Base-by-base conservation (phyloP, 53 echinoderm and acorn worm species). In the Apostichopus leukothele region DNA sequence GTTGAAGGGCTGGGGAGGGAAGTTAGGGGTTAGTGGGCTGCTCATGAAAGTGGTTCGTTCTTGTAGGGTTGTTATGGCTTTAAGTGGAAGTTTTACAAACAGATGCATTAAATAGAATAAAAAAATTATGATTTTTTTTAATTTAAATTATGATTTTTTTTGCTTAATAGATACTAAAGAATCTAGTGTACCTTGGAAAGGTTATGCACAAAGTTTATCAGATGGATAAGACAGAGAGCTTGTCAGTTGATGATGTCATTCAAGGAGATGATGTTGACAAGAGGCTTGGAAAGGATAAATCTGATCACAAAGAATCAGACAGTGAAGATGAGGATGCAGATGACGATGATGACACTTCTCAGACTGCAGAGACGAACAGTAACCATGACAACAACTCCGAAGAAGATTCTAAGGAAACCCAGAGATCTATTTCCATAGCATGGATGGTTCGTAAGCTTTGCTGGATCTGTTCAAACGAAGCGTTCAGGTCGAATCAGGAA, bases 151-250 rank as follows among this genome's bases (percentile, higher is more conserved):
- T n/a, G n/a, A n/a, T n/a, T n/a, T n/a, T n/a, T n/a, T 67, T 87
- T 59, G 61, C 39, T 67, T 22, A 14, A 23, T 39, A 97, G 95
- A 91, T 94, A 53, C 88, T 97, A 0, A 97, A 93, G 89, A 97
- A 97, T 75, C 86, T 97, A 20, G 91, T 97, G 5, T 97, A 94
- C 86, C 78, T 98, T 4, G 90, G 93, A 50, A 98, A 95, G 90
- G 95, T 98, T 67, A 39, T 94, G 60, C 90, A 86, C 19, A 51
- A 89, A 75, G 83, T 96, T n/a, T 85, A 90, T 67, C 92, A 90
- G 5, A 7, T 50, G 52, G 52, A 26, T 11, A 11, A 63, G 20
- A 51, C 68, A 21, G 84, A 84, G 9, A 23, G 10, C 7, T 50
- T 61, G 26, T 21, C n/a, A 25, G 84, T 25, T 50, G 60, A 26